Evolutionary conservation across 2,888 invertebrate species (phyloP).

Genomic region (Cerceris rybyensis): DNA sequence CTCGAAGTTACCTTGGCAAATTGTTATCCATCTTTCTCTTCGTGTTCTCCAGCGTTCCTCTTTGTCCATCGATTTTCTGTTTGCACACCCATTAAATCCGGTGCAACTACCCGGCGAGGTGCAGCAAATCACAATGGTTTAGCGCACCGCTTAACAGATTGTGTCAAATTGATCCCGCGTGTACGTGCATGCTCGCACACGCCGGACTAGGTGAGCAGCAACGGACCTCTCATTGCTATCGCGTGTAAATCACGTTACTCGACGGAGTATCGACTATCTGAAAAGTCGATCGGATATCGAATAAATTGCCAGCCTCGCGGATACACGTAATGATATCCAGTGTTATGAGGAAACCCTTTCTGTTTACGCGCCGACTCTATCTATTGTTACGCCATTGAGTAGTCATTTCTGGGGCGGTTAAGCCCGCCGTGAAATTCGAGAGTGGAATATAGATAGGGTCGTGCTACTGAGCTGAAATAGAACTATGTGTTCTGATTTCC

Average conservation of each 20-base stretch:
- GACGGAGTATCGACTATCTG: slow-evolving; percentile 67
- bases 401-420: slow-evolving; percentile 17
- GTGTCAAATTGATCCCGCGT: slow-evolving; percentile 71
- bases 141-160: slow-evolving; percentile 68
- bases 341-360: slow-evolving; percentile 60
- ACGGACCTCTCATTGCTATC: slow-evolving; percentile 43
- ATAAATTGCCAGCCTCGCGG: slow-evolving; percentile 71
- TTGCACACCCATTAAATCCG: slow-evolving; percentile 26
- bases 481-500: slow-evolving; percentile 10
- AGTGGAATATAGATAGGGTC: slow-evolving; percentile 11
- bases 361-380: slow-evolving; percentile 46
- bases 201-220: slow-evolving; percentile 16
- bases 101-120: slow-evolving; percentile 25
- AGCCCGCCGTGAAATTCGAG: slow-evolving; percentile 39
- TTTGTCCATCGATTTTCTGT: slow-evolving; percentile 18
- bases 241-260: slow-evolving; percentile 59
- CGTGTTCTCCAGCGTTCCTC: neutral
- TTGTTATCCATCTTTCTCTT: neutral
- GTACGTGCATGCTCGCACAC: slow-evolving; percentile 6
- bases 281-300: slow-evolving; percentile 75
- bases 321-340: slow-evolving; percentile 65
- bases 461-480: slow-evolving; percentile 13
- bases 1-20: neutral
- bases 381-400: slow-evolving; percentile 52
- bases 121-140: slow-evolving; percentile 70